Base-by-base conservation (phyloP, 1,140 invertebrate species). In the Achatina immaculata region DNA sequence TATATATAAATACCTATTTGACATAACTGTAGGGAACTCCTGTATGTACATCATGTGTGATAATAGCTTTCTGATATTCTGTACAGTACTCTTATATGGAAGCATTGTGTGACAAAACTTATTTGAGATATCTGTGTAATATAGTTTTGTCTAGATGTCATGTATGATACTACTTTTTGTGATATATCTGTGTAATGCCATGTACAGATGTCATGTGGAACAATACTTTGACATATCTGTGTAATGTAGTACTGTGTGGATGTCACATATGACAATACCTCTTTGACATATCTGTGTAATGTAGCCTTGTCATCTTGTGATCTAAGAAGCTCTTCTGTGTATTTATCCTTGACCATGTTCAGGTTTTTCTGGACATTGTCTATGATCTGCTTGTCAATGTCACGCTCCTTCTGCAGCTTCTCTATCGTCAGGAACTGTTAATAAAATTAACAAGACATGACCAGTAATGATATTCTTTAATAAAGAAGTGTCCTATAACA, bases 311-410 rank as follows among this genome's bases (percentile, higher is more conserved):
- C 86, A 11, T 88, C 87, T 40, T 88, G 85, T 82, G 85, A 87
- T 28, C 84, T 78, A 6, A 82, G 71, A 72, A 87, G 81, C 94
- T 95, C 91, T 95, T 95, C 87, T 96, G 96, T 82, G 66, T 90
- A 88, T 24, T 82, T 86, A 0, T 87, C 86, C 58, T 86, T 86
- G 78, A 89, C 83, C 28, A 84, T 58, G 31, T 73, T 75, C 84
- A 89, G 87, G 42, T 86, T 87, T 55, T 86, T 87, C 82, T 90
- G 88, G 31, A 88, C 82, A 0, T 86, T 86, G 40, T 82, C 71
- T 19, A 89, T 88, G 42, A 98, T 96, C 88, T 97, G 96, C 84
- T 96, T 96, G 85, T 96, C 97, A 42, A 95, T 95, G 88, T 98
- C 96, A 58, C 96, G 93, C 91, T 98, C 97, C 79, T 95, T 93